phyloP scores from a whole-genome alignment of 1,140 invertebrate genomes.

The Acromyrmex heyeri region DNA sequence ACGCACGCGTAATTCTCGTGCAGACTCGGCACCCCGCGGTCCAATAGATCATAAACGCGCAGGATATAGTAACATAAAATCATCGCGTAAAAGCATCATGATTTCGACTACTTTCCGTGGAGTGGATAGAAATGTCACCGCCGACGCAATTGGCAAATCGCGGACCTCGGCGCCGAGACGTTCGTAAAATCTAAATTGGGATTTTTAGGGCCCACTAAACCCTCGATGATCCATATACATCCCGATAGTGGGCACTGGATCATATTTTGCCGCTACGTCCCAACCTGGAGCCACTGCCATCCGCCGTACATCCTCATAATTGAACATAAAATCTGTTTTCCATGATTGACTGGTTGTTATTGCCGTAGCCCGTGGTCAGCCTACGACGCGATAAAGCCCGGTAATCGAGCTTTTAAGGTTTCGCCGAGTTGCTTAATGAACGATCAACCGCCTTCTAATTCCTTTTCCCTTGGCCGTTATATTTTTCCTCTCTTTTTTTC shows the following conservation, averaged over 20 bases:
- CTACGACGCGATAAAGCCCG: conserved; percentile 56
- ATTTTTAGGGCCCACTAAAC: conserved; percentile 73
- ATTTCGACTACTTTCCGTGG: conserved; percentile 27
- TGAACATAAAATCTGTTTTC: conserved; percentile 77
- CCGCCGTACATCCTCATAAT: conserved; percentile 54
- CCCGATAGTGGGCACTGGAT: neutral
- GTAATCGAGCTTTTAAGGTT: conserved; percentile 68
- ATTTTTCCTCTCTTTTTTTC: conserved; percentile 21
- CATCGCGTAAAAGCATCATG: conserved; percentile 45
- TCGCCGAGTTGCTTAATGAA: conserved; percentile 41
- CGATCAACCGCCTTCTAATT: conserved; percentile 52
- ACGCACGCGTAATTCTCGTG: conserved; percentile 10
- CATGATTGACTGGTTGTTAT: conserved; percentile 71
- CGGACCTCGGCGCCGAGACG: conserved; percentile 39
- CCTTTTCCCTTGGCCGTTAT: neutral
- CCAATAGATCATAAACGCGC: conserved; percentile 19
- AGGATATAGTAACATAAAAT: conserved; percentile 55
- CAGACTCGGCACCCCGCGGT: neutral
- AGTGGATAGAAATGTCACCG: conserved; percentile 49
- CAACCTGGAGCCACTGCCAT: neutral
- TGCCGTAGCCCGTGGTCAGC: neutral
- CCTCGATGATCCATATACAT: conserved; percentile 57
- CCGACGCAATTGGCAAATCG: conserved; percentile 36
- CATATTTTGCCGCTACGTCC: conserved; percentile 28
- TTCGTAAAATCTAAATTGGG: conserved; percentile 72